A percentile compares a stretch with the other conserved stretches of the same genome.
phyloP scores from a whole-genome alignment of 2,888 invertebrate genomes.

The Drosophila flavopinicola region DNA sequence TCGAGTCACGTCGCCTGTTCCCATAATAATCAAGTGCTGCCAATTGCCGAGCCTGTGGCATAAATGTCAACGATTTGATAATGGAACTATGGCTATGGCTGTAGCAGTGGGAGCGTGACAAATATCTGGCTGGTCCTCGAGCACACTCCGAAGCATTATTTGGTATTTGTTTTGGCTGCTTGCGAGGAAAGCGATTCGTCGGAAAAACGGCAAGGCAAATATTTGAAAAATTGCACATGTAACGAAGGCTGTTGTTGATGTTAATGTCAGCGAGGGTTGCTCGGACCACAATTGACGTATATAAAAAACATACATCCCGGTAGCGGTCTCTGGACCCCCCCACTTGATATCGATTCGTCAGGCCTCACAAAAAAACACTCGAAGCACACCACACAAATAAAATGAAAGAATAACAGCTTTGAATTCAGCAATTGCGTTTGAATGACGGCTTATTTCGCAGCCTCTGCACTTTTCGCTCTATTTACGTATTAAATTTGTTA shows the following conservation, averaged over 20 bases:
- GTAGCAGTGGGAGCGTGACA: slow-evolving; percentile 53
- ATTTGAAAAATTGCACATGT: slow-evolving; percentile 73
- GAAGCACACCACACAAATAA: slow-evolving; percentile 7
- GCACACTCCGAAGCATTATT: slow-evolving; percentile 54
- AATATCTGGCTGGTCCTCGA: slow-evolving; percentile 64
- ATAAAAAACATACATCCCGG: slow-evolving; percentile 4
- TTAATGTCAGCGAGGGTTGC: slow-evolving; percentile 53
- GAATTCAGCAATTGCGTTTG: slow-evolving; percentile 49
- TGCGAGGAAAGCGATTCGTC: slow-evolving; percentile 12
- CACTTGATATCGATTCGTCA: slow-evolving; percentile 60
- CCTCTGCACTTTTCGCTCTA: slow-evolving; percentile 56
- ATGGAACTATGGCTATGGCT: slow-evolving; percentile 47
- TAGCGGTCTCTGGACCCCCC: not conserved
- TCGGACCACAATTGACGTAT: slow-evolving; percentile 12
- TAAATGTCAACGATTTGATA: slow-evolving; percentile 79
- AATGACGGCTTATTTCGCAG: slow-evolving; percentile 51
- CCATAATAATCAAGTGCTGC: slow-evolving; percentile 72
- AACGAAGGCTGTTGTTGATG: slow-evolving; percentile 66
- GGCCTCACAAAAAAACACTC: slow-evolving; percentile 38
- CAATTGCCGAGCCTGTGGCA: slow-evolving; percentile 68
- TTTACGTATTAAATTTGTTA: slow-evolving; percentile 80
- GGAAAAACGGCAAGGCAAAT: slow-evolving; percentile 56
- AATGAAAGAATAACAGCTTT: slow-evolving; percentile 18
- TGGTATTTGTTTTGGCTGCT: slow-evolving; percentile 68
- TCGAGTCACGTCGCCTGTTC: slow-evolving; percentile 64